These are phyloP conservation scores for Phrixothrix hirtus DNA, from an alignment of 2,888 invertebrate genomes.

Conservation along the genomic window DNA sequence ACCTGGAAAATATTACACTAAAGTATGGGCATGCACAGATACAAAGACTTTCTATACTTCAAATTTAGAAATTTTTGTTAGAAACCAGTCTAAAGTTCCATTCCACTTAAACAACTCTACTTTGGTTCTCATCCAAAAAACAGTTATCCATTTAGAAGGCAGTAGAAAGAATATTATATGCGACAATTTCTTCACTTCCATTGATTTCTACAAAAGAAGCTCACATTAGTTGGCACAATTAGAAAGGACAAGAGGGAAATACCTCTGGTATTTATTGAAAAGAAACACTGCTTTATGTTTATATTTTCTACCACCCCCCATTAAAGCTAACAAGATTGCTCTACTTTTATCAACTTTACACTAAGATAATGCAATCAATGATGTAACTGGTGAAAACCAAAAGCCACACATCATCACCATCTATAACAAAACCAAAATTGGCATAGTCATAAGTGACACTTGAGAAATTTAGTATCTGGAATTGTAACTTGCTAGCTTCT, in stretches of 20 bases:
- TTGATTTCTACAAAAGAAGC: constrained; percentile 4
- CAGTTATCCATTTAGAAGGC: no score
- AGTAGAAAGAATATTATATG: constrained; percentile 5
- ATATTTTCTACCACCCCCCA: constrained; percentile 6
- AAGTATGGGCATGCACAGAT: constrained; percentile 8
- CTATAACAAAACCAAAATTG: constrained; percentile 5
- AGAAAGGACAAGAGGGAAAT: constrained; percentile 3
- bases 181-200: constrained; percentile 4
- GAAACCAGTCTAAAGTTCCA: not conserved
- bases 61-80: constrained; percentile 5
- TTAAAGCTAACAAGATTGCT: constrained; percentile 29
- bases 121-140: no score
- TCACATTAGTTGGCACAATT: constrained; percentile 5
- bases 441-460: constrained; percentile 5
- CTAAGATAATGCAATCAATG: constrained; percentile 32
- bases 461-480: constrained; percentile 4
- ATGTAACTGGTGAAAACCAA: constrained; percentile 18
- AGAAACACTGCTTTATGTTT: constrained; percentile 7
- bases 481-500: constrained; percentile 1
- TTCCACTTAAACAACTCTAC: not conserved
- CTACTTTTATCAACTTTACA: constrained; percentile 32
- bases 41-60: constrained; percentile 6
- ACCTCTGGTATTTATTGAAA: constrained; percentile 3
- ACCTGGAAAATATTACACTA: not conserved
- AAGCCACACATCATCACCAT: constrained; percentile 4